Evolutionary conservation across 2,797 vertebrate genomes (phyloP).

Genomic region (Chaetophractus vellerosus): DNA sequence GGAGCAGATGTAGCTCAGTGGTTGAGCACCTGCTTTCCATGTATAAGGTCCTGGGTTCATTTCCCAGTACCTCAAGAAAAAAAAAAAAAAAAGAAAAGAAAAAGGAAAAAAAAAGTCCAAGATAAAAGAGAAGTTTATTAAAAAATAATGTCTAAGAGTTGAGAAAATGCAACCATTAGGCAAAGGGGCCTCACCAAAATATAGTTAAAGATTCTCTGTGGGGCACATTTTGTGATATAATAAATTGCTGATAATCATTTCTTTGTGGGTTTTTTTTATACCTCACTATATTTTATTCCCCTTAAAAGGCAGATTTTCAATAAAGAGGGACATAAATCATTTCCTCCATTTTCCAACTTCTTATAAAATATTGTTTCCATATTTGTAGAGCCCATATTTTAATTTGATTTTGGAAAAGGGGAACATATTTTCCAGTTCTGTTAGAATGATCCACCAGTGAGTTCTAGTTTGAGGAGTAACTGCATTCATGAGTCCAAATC

Average conservation of each 20-base stretch:
- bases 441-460: background rate
- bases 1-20: too few species aligned
- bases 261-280: conserved; percentile 9
- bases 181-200: conserved; percentile 43
- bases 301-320: background rate
- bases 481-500: background rate
- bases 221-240: background rate
- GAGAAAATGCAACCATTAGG: background rate
- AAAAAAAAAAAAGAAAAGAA: too few species aligned
- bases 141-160: background rate
- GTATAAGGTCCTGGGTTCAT: too few species aligned
- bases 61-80: too few species aligned
- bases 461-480: background rate
- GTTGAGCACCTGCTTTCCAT: too few species aligned
- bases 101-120: too few species aligned
- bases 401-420: background rate
- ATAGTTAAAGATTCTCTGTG: background rate
- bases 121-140: too few species aligned
- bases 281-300: too few species aligned
- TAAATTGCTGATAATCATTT: background rate
- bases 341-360: background rate
- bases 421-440: background rate
- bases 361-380: background rate
- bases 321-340: background rate
- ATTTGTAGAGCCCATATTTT: background rate